Conservation (phyloP, 2,888 invertebrate genomes). For the Rhingia rostrata region DNA sequence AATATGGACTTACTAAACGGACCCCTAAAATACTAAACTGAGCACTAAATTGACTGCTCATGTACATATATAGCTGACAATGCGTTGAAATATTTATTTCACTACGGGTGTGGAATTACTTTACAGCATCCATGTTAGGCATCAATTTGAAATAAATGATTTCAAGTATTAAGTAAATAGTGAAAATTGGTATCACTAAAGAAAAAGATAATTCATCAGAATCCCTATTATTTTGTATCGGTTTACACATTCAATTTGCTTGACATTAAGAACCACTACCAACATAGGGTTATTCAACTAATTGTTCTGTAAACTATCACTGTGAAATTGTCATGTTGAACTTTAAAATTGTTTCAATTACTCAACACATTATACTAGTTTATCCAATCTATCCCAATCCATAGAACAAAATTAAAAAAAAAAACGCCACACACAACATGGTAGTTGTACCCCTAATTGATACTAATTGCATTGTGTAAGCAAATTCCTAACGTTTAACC, state of each 20-base stretch:
- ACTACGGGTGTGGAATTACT: no score
- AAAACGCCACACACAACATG: not conserved
- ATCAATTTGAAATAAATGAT: no score
- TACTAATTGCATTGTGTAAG: slow-evolving; percentile 59
- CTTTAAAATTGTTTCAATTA: slow-evolving; percentile 42
- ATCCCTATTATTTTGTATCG: not conserved
- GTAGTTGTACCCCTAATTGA: slow-evolving; percentile 30
- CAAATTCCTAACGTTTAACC: slow-evolving; percentile 55
- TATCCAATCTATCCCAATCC: slow-evolving; percentile 3
- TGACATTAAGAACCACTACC: not conserved
- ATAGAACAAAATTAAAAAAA: not conserved
- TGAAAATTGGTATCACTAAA: no score
- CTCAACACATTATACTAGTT: slow-evolving; percentile 21
- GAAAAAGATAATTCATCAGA: not conserved
- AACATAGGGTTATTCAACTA: slow-evolving; percentile 3
- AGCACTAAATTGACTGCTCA: no score
- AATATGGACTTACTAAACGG: no score
- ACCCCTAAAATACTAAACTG: no score
- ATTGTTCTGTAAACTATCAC: not conserved
- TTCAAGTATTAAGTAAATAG: no score
- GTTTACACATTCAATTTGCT: not conserved
- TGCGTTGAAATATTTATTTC: no score
- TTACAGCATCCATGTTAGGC: no score
- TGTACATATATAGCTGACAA: no score
- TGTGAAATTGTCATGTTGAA: slow-evolving; percentile 8